Percentiles rank a stretch among this genome's conserved stretches.
Evolutionary conservation across 2,797 vertebrate species (phyloP).

Genomic region (Fratercula arctica): DNA sequence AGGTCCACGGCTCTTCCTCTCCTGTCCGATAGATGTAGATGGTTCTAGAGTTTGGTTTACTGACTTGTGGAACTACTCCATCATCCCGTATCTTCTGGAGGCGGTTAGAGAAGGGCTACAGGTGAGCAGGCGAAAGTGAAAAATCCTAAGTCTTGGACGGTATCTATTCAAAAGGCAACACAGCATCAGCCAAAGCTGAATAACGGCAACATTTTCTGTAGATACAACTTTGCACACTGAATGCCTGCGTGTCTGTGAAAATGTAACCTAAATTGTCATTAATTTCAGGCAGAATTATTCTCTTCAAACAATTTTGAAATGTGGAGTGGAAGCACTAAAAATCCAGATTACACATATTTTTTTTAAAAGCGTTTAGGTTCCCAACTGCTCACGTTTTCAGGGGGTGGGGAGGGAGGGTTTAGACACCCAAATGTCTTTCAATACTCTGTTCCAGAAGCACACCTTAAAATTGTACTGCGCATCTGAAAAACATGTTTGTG

Average conservation of each 20-base stretch:
- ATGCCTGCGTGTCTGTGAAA: neutral
- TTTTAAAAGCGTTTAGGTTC: neutral
- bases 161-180: neutral
- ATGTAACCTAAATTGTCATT: neutral
- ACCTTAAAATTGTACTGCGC: neutral
- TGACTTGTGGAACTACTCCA: constrained; percentile 98
- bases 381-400: neutral
- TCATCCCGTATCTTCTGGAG: constrained; percentile 96
- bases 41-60: constrained; percentile 98
- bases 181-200: neutral
- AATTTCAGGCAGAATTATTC: neutral
- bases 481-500: neutral
- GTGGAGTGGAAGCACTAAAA: neutral
- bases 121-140: constrained; percentile 76
- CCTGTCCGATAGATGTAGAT: constrained; percentile 95
- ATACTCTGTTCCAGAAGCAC: neutral
- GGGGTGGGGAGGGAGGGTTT: neutral
- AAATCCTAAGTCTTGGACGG: neutral
- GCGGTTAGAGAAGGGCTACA: constrained; percentile 95
- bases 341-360: neutral
- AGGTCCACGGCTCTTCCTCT: constrained; percentile 97
- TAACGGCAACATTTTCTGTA: neutral
- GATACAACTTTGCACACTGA: fast-evolving
- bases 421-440: neutral
- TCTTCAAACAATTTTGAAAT: neutral